Base-by-base conservation (phyloP, 2,113 vertebrate genomes). In the Peromyscus leucopus region DNA sequence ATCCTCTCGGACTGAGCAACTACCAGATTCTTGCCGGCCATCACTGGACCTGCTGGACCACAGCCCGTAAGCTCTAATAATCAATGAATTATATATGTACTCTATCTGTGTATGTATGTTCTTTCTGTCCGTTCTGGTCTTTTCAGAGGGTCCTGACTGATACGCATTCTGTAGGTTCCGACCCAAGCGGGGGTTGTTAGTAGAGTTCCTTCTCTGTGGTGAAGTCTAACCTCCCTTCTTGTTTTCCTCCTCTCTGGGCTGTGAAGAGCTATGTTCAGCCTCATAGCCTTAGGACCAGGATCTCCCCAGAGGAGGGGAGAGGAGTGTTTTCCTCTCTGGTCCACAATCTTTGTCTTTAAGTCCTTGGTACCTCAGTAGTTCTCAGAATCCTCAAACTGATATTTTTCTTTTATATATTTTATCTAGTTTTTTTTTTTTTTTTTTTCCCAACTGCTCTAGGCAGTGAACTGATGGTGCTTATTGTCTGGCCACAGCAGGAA, bases 301-400 rank as follows among this genome's bases (percentile, higher is more conserved):
- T 4, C 42, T 42, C 42, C 42, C 42, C 42, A 65, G 61, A 65
- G 7, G 85, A 71, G 46, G 31, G n/a, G 57, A 79, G 21, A 11
- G 65, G 89, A 86, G 87, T 15, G 8, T 15, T 16, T 61, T 57
- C 72, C 11, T 89, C 4, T 33, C 13, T 67, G n/a, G 12, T 67
- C 92, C 94, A 19, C 76, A 51, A 19, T 79, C 65, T 92, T 92
- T 79, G 46, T 94, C 57, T 36, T 91, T 71, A 57, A 79, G 24
- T 17, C 22, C 46, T 89, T 80, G 51, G 11, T 42, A 39, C 24
- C 24, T 79, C 61, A 42, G n/a, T 51, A 78, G n/a, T n/a, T 92
- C 57, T 94, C 51, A n/a, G 89, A 96, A 94, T 2, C 46, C 69
- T 85, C 7, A 39, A 65, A 84, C 1, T 59, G 39, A 90, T 86